Evolutionary conservation across 1,140 invertebrate species (phyloP), one percentile per base, ranked within the genome.

Genomic region (Tetramorium simillimum): DNA sequence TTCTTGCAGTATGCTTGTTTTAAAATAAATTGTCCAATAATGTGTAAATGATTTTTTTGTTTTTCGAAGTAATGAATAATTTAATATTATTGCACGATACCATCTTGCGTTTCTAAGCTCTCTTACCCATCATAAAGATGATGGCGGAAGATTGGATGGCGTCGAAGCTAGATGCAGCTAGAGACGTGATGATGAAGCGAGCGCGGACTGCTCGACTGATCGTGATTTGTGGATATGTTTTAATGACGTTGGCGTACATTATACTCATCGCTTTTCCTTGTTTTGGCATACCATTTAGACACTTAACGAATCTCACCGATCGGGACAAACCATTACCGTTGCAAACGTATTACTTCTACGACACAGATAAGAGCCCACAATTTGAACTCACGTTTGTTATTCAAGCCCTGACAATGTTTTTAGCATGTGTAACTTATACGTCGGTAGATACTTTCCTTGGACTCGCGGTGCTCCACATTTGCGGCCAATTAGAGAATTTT

Each of bases 401-500:
- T 63, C 75, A 75, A 78, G 51, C 33, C 9, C 12, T 60, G 37
- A n/a, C 43, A 0, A 14, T 56, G 24, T 49, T 58, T 3, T 28
- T 49, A 2, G 14, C 10, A 9, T 2, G 24, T 5, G 5, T 85
- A 28, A 63, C 0, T n/a, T 62, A 62, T 16, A 62, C 40, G 0
- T 28, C 56, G 7, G 75, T 46, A 14, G 37, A 77, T n/a, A 3
- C 56, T 28, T 62, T 77, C 2, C 12, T 77, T 62, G 56, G 37
- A 18, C 40, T 63, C 7, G 1, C 16, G 2, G 18, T 77, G 0
- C 16, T 77, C 46, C 58, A 77, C 18, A 77, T 77, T 3, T 77
- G 56, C 18, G 75, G 75, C 10, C 75, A 77, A 33, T 77, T 77
- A 24, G 75, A 77, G 1, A 77, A 63, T 2, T 77, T 63, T 24